Percentiles rank a stretch among this genome's conserved stretches.
Evolutionary conservation across 2,888 invertebrate genomes (phyloP).

Genomic region (Syritta pipiens): DNA sequence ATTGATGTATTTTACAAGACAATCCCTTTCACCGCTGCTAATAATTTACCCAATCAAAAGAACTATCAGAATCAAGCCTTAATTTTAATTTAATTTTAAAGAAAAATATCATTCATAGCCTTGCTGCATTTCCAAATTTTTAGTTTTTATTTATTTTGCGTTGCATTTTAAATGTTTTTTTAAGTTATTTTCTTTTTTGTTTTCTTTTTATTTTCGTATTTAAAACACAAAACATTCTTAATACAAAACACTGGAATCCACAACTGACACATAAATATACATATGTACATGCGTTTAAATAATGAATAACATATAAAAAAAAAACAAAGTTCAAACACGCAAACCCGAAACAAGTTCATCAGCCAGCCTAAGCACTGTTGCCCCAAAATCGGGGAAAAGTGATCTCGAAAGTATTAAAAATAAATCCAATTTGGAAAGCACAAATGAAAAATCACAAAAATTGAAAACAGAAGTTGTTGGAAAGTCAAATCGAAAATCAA

Average conservation of each 20-base stretch:
- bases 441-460: conserved; percentile 29
- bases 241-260: conserved; percentile 59
- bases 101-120: no score
- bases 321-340: conserved; percentile 65
- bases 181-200: conserved; percentile 70
- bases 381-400: conserved; percentile 45
- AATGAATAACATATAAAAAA: conserved; percentile 57
- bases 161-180: conserved; percentile 79
- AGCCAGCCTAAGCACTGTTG: conserved; percentile 27
- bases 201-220: conserved; percentile 65
- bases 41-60: no score
- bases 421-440: conserved; percentile 36
- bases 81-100: no score
- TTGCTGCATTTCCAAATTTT: no score
- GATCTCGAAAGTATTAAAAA: conserved; percentile 31
- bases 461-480: no score
- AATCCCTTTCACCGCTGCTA: no score
- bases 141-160: conserved; percentile 14
- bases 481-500: conserved; percentile 53
- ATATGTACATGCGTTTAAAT: conserved; percentile 41
- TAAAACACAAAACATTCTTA: conserved; percentile 79
- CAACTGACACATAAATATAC: conserved; percentile 60
- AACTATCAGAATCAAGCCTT: no score
- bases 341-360: conserved; percentile 71
- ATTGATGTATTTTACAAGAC: no score